phyloP scores from a whole-genome alignment of 92 coral and sea anemone genomes.

The Phenganax marumi region DNA sequence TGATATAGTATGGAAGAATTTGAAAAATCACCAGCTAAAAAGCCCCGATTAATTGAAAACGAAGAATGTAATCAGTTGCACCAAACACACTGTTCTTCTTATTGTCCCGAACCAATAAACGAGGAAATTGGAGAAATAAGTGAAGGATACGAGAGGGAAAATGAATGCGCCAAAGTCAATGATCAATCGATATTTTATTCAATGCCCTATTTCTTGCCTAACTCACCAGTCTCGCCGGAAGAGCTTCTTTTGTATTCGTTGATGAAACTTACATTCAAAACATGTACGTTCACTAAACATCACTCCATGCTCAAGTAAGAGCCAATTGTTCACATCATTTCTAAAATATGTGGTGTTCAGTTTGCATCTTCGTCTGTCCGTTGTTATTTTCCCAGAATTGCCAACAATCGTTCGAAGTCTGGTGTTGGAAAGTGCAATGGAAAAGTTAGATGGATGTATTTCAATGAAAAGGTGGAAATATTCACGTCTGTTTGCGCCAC shows the following conservation, averaged over 20 bases:
- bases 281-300: slow-evolving; percentile 18
- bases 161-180: not conserved
- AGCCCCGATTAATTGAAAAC: not conserved
- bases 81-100: not conserved
- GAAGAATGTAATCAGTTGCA: not conserved
- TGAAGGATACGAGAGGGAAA: not conserved
- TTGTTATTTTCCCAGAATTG: slow-evolving; percentile 24
- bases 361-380: slow-evolving; percentile 11
- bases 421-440: slow-evolving; percentile 48
- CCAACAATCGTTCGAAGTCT: slow-evolving; percentile 16
- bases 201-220: not conserved
- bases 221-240: slow-evolving; percentile 8
- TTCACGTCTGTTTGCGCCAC: not conserved
- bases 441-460: slow-evolving; percentile 37
- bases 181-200: not conserved
- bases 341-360: slow-evolving; percentile 25
- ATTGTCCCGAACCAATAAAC: not conserved
- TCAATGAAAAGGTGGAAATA: slow-evolving; percentile 19
- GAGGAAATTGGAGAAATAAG: not conserved
- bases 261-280: slow-evolving; percentile 32
- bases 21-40: not conserved
- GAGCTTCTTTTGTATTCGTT: slow-evolving; percentile 25
- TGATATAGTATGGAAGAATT: not conserved
- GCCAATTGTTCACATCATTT: not conserved
- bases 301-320: slow-evolving; percentile 2